Conservation (phyloP, 2,113 vertebrate species). For the Hiodon alosoides region DNA sequence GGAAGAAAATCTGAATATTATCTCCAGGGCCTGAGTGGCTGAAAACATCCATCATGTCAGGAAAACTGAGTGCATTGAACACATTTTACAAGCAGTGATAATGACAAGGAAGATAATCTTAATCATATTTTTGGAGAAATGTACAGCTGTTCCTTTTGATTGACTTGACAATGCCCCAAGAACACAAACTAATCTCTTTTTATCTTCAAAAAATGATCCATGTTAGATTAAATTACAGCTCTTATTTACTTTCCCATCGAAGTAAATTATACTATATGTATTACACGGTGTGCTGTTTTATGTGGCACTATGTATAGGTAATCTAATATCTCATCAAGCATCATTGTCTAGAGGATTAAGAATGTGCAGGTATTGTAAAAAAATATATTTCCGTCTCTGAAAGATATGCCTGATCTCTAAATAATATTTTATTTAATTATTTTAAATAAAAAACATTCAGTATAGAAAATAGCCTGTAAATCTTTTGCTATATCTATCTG, state of each 20-base stretch:
- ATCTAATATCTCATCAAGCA: neutral
- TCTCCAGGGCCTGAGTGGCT: neutral
- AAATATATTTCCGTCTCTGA: conserved; percentile 24
- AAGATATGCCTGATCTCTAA: conserved; percentile 12
- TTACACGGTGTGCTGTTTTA: too few relatives aligned
- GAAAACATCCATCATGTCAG: neutral
- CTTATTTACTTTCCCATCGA: neutral
- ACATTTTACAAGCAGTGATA: neutral
- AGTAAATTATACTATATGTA: neutral
- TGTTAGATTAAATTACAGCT: neutral
- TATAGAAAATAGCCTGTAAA: conserved; percentile 29
- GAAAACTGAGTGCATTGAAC: neutral
- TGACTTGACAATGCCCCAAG: neutral
- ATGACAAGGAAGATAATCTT: neutral
- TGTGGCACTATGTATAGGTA: too few relatives aligned
- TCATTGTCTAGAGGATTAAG: conserved; percentile 25
- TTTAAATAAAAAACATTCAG: conserved; percentile 29
- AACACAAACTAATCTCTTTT: neutral
- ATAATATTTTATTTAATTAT: too few relatives aligned
- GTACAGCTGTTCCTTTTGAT: neutral
- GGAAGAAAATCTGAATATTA: neutral
- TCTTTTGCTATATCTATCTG: conserved; percentile 31
- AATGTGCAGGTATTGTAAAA: conserved; percentile 24
- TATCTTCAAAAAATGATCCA: neutral
- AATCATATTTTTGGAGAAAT: neutral